Evolutionary conservation across 2,888 invertebrate genomes (phyloP), one percentile per base, ranked within the genome.

Genomic region (Sepiola atlantica): DNA sequence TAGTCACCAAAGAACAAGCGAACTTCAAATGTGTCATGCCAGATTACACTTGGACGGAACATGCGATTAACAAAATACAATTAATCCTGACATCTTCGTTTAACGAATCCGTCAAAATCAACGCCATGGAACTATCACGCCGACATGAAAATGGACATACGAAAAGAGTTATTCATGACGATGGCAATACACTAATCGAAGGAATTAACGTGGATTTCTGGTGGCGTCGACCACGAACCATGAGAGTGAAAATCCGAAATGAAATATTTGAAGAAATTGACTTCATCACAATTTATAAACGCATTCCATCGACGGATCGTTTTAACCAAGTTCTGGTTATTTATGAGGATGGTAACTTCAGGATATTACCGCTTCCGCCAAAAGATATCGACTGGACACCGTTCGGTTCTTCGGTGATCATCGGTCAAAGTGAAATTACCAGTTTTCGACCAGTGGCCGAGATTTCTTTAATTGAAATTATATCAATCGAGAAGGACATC

Each of bases 351-450:
- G 96, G 96, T 57, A 96, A 96, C 94, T 95, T 95, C 12, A 95
- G 96, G 45, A 94, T 96, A 14, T 95, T 96, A 24, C 96, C 96
- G 32, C 95, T 95, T n/a, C 95, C 96, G 16, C 96, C 96, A 0
- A 95, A 95, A 93, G 95, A 95, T n/a, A 92, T 96, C 18, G 96
- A 96, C 61, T 96, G 96, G 96, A 96, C 96, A 32, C 96, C 96
- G 24, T 96, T 96, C 91, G 96, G 96, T 55, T 95, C 96, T 0
- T 96, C 96, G 18, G 95, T 96, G 6, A 96, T 96, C 28, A 94
- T 96, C 93, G 96, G 96, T 18, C 96, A 96, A 94, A 95, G 96
- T 16, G 95, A 96, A 35, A 95, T 95, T 10, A 95, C 95, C 90
- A 95, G 95, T 35, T 95, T 95, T 28, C 94, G 96, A 93, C 96